A percentile compares a stretch with the other conserved stretches of the same genome.
Evolutionary conservation across 2,888 invertebrate genomes (phyloP).

Genomic region (Ichneumoninae sp.): DNA sequence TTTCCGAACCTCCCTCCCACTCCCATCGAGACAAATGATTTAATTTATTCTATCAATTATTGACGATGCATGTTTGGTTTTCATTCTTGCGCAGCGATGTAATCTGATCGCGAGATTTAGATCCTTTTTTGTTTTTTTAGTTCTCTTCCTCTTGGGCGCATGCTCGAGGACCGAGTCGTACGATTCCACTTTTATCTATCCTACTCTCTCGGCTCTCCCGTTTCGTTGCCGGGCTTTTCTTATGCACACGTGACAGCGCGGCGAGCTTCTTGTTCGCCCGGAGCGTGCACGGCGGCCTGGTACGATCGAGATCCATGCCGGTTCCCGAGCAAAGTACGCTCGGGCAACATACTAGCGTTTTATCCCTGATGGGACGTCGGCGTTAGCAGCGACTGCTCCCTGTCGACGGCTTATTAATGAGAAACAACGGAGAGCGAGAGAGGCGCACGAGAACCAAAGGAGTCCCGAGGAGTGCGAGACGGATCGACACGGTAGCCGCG

Average conservation of each 20-base stretch:
- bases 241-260: conserved; percentile 40
- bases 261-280: conserved; percentile 71
- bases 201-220: not conserved
- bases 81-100: conserved; percentile 78
- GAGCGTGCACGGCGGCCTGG: conserved; percentile 58
- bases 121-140: conserved; percentile 10
- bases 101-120: conserved; percentile 27
- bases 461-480: conserved; percentile 19
- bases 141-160: conserved; percentile 13
- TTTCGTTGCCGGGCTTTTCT: conserved; percentile 35
- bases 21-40: conserved; percentile 81
- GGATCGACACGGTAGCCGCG: conserved; percentile 55
- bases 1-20: conserved; percentile 68
- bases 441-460: not conserved
- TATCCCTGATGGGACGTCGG: conserved; percentile 41
- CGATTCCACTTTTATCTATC: conserved; percentile 4
- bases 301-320: conserved; percentile 57
- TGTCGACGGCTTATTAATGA: conserved; percentile 69
- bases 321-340: conserved; percentile 3
- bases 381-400: conserved; percentile 55
- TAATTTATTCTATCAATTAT: conserved; percentile 83
- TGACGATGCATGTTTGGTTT: conserved; percentile 77
- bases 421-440: conserved; percentile 43
- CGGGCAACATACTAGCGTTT: not conserved
- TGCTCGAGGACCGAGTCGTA: not conserved